phyloP scores from a whole-genome alignment of 2,113 vertebrate species.

The Ochotona curzoniae region DNA sequence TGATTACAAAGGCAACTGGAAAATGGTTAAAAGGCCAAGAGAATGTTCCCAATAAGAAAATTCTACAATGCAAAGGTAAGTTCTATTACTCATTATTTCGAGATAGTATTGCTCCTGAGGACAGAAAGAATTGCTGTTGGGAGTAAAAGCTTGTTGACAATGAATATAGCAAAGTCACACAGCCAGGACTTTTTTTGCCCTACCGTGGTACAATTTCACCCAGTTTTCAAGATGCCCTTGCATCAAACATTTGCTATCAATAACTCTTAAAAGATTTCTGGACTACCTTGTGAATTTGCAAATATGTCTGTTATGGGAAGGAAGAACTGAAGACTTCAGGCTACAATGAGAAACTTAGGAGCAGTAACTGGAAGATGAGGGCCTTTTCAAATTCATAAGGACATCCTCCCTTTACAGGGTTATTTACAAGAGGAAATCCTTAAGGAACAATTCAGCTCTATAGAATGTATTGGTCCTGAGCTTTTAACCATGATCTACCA shows the following conservation, averaged over 20 bases:
- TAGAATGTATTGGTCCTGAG: neutral
- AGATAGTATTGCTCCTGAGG: neutral
- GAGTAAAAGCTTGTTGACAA: conserved; percentile 12
- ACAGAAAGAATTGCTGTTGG: neutral
- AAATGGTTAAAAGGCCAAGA: conserved; percentile 21
- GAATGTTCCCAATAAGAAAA: neutral
- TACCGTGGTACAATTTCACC: neutral
- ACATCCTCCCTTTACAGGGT: neutral
- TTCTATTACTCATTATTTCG: neutral
- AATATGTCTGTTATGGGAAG: conserved; percentile 21
- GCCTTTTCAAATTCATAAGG: neutral
- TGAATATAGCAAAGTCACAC: conserved; percentile 12
- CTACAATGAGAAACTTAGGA: conserved; percentile 12
- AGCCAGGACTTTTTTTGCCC: neutral
- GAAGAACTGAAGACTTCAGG: neutral
- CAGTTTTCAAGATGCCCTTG: conserved; percentile 12
- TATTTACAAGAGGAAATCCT: conserved; percentile 32
- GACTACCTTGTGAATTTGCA: conserved; percentile 40
- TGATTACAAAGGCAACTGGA: neutral
- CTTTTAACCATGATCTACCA: conserved; percentile 1
- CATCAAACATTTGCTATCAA: conserved; percentile 20
- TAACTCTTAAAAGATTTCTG: conserved; percentile 49
- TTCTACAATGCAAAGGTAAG: conserved; percentile 24
- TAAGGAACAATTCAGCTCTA: conserved; percentile 51
- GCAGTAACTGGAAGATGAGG: neutral